Evolutionary conservation across 1,140 invertebrate species (phyloP).

Genomic region (Brachystomella parvula): DNA sequence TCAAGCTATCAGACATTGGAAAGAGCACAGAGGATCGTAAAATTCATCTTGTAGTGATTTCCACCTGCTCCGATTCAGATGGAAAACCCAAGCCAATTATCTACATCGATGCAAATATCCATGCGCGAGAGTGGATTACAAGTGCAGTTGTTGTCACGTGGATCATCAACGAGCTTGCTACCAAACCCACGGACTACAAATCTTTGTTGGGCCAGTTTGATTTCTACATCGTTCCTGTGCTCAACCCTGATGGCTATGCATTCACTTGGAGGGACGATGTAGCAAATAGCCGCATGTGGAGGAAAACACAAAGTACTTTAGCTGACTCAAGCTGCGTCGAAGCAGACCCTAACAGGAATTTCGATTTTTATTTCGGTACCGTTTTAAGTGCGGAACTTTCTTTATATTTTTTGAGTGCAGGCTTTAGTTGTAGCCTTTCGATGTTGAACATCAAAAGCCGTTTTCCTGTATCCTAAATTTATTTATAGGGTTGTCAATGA

Average conservation of each 20-base stretch:
- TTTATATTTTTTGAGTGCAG: background rate
- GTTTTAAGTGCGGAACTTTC: too few species aligned
- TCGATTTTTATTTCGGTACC: slow-evolving; percentile 26
- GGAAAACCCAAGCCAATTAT: slow-evolving; percentile 30
- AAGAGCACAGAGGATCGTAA: slow-evolving; percentile 52
- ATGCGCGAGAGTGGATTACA: slow-evolving; percentile 60
- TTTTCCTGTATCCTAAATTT: background rate
- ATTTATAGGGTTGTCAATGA: background rate
- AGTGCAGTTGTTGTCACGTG: slow-evolving; percentile 53
- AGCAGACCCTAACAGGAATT: slow-evolving; percentile 71
- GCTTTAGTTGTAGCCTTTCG: background rate
- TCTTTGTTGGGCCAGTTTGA: slow-evolving; percentile 59
- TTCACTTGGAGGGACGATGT: too few species aligned
- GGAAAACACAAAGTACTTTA: slow-evolving; percentile 54
- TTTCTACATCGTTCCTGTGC: slow-evolving; percentile 66
- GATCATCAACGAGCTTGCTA: slow-evolving; percentile 47
- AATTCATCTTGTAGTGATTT: slow-evolving; percentile 55
- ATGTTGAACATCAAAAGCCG: background rate
- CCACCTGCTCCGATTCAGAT: slow-evolving; percentile 31
- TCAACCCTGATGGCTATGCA: slow-evolving; percentile 64
- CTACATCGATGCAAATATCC: slow-evolving; percentile 45
- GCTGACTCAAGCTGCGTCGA: slow-evolving; percentile 45
- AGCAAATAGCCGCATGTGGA: slow-evolving; percentile 53
- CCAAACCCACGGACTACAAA: background rate
- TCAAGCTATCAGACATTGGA: slow-evolving; percentile 46